These are phyloP conservation scores for Mycogona germanica DNA, from an alignment of 2,888 invertebrate species.

Conservation along the genomic window DNA sequence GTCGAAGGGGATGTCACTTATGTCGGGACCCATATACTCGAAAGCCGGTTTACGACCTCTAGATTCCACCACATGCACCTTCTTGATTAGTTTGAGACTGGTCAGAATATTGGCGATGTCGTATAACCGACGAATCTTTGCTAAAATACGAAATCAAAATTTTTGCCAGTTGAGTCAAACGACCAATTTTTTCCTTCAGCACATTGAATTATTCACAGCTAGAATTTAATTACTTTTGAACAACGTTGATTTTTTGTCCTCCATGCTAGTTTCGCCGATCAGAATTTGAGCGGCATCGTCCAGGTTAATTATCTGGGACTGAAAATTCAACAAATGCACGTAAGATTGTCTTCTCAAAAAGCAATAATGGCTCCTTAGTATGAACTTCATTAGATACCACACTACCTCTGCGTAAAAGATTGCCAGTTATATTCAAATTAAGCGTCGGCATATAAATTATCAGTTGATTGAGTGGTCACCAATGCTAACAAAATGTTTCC, in stretches of 20 bases:
- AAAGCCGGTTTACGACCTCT: constrained; percentile 51
- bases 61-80: constrained; percentile 46
- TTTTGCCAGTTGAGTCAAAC: too few species aligned
- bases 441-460: too few species aligned
- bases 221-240: constrained; percentile 34
- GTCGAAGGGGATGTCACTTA: constrained; percentile 23
- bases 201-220: not conserved
- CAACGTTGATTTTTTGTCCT: constrained; percentile 38
- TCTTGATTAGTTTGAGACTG: constrained; percentile 56
- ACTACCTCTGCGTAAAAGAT: too few species aligned
- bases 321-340: constrained; percentile 21
- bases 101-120: constrained; percentile 66
- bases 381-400: not conserved
- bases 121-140: constrained; percentile 53
- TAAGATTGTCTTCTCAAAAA: not conserved
- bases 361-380: not conserved
- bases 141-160: constrained; percentile 36
- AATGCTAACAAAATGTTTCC: too few species aligned
- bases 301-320: constrained; percentile 51
- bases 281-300: constrained; percentile 54
- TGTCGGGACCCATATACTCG: constrained; percentile 45
- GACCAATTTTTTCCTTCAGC: not conserved
- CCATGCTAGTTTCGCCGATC: constrained; percentile 43
- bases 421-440: too few species aligned
- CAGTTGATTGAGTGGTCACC: too few species aligned